phyloP scores from a whole-genome alignment of 2,797 vertebrate genomes.

The Lophotriccus pileatus region DNA sequence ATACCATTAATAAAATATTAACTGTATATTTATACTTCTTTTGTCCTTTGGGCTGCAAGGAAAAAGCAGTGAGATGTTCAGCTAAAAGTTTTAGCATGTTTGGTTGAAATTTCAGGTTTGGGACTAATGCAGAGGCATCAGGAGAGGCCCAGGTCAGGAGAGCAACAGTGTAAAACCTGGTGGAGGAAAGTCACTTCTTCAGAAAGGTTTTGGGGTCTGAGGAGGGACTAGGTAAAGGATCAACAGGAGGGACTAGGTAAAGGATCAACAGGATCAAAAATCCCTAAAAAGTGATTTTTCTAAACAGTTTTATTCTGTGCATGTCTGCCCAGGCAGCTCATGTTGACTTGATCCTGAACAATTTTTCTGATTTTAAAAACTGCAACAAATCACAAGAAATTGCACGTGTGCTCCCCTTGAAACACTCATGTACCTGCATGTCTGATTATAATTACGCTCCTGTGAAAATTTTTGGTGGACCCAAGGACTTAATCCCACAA shows the following conservation, averaged over 20 bases:
- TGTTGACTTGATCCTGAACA: neutral
- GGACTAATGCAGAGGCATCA: neutral
- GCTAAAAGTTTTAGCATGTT: neutral
- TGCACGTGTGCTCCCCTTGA: neutral
- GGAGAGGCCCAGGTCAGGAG: neutral
- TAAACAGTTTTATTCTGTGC: neutral
- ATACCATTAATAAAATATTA: neutral
- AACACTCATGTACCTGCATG: neutral
- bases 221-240: neutral
- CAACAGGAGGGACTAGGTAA: neutral
- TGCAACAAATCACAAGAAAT: neutral
- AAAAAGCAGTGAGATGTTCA: neutral
- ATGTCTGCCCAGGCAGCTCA: neutral
- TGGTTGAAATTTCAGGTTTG: neutral
- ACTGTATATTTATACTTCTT: neutral
- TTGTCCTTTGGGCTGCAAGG: neutral
- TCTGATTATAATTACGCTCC: neutral
- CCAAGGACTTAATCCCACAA: neutral
- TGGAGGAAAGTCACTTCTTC: neutral
- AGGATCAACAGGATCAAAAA: neutral
- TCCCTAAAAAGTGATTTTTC: neutral
- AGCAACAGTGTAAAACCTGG: neutral
- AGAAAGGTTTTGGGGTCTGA: neutral
- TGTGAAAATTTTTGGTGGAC: slow-evolving; percentile 23
- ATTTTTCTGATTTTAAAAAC: neutral